Conservation (phyloP, 37 sponge, comb jelly and placozoan species). For the Lycopodina hypogea region DNA sequence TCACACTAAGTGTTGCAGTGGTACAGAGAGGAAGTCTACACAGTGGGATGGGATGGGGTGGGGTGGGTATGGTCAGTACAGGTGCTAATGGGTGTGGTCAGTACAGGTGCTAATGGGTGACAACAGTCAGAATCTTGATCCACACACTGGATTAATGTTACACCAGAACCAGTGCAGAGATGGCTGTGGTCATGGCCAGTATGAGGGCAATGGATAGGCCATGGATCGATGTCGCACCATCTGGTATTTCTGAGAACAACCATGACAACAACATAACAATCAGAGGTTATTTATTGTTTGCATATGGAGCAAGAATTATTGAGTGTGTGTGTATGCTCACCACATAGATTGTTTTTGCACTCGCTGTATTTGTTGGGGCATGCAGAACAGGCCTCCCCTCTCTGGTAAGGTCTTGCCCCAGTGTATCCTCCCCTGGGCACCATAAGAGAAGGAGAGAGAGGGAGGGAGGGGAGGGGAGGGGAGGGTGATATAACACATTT, state of each 20-base stretch:
- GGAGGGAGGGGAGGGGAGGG: too few relatives aligned
- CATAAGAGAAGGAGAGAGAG: too few relatives aligned
- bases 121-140: too few relatives aligned
- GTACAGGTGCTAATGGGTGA: too few relatives aligned
- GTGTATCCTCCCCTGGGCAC: slow-evolving; percentile 18
- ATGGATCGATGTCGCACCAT: not conserved
- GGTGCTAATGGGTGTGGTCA: too few relatives aligned
- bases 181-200: not conserved
- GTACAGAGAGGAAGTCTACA: not conserved
- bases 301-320: not conserved
- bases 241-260: too few relatives aligned
- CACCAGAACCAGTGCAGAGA: slow-evolving; percentile 18
- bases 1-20: not conserved
- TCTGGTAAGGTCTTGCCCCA: slow-evolving; percentile 20
- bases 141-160: not conserved
- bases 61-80: too few relatives aligned
- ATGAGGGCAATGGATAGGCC: slow-evolving; percentile 19
- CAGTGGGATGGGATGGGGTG: not conserved
- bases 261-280: not conserved
- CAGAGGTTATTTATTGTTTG: not conserved
- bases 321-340: slow-evolving; percentile 1
- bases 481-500: too few relatives aligned
- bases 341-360: slow-evolving; percentile 28
- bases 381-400: slow-evolving; percentile 17
- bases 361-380: not conserved